Evolutionary conservation across 2,797 vertebrate genomes (phyloP), one percentile per base, ranked within the genome.

Genomic region (Leucoraja ocellata): DNA sequence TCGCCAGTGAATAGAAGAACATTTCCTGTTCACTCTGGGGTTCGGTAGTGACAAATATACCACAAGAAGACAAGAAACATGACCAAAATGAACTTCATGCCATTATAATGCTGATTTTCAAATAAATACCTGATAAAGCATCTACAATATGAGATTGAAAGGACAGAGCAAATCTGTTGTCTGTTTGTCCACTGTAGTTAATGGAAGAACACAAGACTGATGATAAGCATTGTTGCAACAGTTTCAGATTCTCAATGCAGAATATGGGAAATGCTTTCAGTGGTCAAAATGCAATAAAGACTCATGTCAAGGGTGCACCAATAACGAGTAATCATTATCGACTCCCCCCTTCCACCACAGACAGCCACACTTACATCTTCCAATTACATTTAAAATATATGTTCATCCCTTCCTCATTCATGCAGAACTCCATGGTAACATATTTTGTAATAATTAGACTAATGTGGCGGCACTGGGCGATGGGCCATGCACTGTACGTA

Each of bases 61-160:
- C 96, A 96, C 96, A 95, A 96, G 96, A 95, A 96, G 96, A 96
- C 94, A 80, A 94, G 94, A 94, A 95, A 79, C 63, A 65, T 63
- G 32, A 81, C 32, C 7, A 96, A 96, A 96, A 94, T 63, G 94
- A 94, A 95, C 95, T 95, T 95, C 94, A 93, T 93, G 95, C 96
- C 96, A 96, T 96, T 96, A 96, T 95, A 95, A 96, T 96, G 96
- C 95, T 95, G 95, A 95, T 95, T 95, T 96, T 95, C 95, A 95
- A 96, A 96, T 96, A 97, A 97, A 96, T 97, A 96, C 96, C 96
- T 96, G 96, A 95, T 96, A 96, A 95, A 95, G 95, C 36, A 96
- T 96, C 96, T 96, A 96, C 95, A 95, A 95, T 94, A 94, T 32
- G 39, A 8, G 23, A 7, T 13, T 28, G 11, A 39, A 16, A 11